Conservation (phyloP, 2,113 vertebrate genomes). For the Eretmochelys imbricata region DNA sequence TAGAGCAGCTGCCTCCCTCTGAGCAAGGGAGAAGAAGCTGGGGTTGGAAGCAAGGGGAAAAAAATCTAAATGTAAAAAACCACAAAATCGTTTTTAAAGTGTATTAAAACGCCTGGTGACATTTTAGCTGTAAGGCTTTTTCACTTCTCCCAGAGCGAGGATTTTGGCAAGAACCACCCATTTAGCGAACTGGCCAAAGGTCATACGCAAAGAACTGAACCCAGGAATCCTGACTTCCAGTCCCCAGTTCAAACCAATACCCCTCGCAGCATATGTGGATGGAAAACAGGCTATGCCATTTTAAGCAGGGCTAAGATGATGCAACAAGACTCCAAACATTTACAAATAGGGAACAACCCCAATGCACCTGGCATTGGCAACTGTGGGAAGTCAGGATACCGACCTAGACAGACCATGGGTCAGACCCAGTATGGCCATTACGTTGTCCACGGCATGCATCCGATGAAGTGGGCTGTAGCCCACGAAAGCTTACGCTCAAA, state of each 20-base stretch:
- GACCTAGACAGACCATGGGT: neutral
- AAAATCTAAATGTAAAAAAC: rapidly evolving
- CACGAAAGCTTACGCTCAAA: no score
- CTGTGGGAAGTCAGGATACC: no score
- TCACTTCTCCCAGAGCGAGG: neutral
- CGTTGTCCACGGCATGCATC: neutral
- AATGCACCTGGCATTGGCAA: neutral
- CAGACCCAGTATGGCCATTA: neutral
- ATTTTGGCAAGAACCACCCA: neutral
- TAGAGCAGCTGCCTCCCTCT: neutral
- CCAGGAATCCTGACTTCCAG: neutral
- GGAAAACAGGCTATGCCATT: no score
- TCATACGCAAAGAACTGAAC: neutral
- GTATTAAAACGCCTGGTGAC: neutral
- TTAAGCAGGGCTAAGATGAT: neutral
- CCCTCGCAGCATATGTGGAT: neutral
- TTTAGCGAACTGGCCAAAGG: neutral
- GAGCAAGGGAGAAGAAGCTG: neutral
- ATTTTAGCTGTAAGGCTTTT: neutral
- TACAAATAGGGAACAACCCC: neutral
- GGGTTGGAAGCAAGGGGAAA: neutral
- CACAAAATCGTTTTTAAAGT: neutral
- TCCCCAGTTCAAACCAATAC: neutral
- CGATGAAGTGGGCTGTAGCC: no score
- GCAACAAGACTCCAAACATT: neutral